Evolutionary conservation across 2,113 vertebrate genomes (phyloP), one percentile per base, ranked within the genome.

Genomic region (Turnix velox): DNA sequence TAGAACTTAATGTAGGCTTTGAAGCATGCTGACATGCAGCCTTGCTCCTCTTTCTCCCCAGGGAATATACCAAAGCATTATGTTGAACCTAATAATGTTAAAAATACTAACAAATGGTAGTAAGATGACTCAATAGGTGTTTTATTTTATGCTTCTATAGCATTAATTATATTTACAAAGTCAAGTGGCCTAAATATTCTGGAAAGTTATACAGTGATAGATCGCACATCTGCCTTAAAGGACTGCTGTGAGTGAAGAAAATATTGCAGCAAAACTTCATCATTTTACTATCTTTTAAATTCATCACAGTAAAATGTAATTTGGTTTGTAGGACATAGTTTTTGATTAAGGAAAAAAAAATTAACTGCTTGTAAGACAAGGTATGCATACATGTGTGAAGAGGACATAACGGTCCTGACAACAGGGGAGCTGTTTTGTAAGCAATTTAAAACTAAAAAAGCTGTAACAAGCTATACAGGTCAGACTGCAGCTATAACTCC

Each of bases 21-120:
- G 74, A 61, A 66, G 16, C 12, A 16, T 42, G 48, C 48, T 87
- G 66, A 49, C 27, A 51, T 43, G 54, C 4, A 82, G n/a, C 23
- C 9, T 57, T 16, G 0, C 0, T 66, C 18, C 4, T 39, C 4
- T 5, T 3, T 4, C 15, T 58, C 8, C 12, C 18, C 27, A 43
- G 17, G 22, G 74, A 76, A 83, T 48, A 59, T 7, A 63, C 14
- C 17, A 24, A 83, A 68, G 5, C 7, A 67, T 35, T 73, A 33
- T 46, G 4, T 52, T 31, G 10, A 90, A 73, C 4, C 6, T 76
- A 54, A n/a, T 62, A 33, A 52, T 77, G 2, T 57, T 85, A 35
- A 79, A 61, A 83, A 79, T 67, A 22, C 13, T 48, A 68, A 39
- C 4, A 78, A 81, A 35, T 13, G 31, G 39, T 9, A 57, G 19